Evolutionary conservation across 1,140 invertebrate species (phyloP).

Genomic region (Microplitis mediator): DNA sequence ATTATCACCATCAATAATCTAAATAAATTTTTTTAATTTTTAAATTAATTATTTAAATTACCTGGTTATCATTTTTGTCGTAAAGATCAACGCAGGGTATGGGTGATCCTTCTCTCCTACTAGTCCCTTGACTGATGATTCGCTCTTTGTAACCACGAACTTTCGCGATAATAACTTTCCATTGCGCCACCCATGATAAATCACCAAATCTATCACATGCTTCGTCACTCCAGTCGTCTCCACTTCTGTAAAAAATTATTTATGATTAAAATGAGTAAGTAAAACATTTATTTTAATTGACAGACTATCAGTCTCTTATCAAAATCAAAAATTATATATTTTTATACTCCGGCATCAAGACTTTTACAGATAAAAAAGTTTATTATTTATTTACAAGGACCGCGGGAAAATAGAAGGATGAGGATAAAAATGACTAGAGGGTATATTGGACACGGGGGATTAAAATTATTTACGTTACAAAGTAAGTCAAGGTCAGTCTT

Average conservation of each 20-base stretch:
- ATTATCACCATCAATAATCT: background rate
- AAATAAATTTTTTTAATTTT: background rate
- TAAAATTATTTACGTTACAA: background rate
- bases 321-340: no score
- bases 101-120: slow-evolving; percentile 37
- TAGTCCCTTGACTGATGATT: slow-evolving; percentile 6
- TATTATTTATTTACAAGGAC: no score
- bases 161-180: slow-evolving; percentile 71
- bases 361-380: no score
- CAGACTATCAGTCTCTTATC: no score
- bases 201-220: slow-evolving; percentile 76
- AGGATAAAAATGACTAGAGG: background rate
- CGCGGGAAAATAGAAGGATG: no score
- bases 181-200: slow-evolving; percentile 68
- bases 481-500: no score
- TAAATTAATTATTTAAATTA: slow-evolving; percentile 24
- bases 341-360: no score
- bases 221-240: slow-evolving; percentile 67
- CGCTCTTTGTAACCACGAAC: slow-evolving; percentile 72
- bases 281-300: background rate
- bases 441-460: background rate
- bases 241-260: slow-evolving; percentile 26
- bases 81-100: slow-evolving; percentile 46
- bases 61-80: slow-evolving; percentile 37
- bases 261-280: background rate